Evolutionary conservation across 2,113 vertebrate genomes (phyloP), one percentile per base, ranked within the genome.

Genomic region (Cacatua alba): DNA sequence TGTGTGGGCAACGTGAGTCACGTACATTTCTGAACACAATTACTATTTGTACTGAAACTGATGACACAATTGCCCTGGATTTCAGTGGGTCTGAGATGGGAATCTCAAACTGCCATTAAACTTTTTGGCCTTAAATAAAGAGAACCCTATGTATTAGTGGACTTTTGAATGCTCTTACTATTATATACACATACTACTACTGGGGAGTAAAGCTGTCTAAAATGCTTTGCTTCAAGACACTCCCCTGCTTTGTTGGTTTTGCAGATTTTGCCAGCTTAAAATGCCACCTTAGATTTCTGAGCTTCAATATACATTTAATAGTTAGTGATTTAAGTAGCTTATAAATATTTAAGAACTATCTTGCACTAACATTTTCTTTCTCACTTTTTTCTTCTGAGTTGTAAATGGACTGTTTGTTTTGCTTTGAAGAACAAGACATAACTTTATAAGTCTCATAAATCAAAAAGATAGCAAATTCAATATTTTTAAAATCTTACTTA

Each of bases 151-250:
- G 17, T 2, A 17, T 21, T 31, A 29, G 41, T 4, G 13, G 44
- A 52, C 24, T 86, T 46, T 7, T 10, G 13, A 51, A 67, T n/a
- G 20, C 33, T 25, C 4, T 64, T 33, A 43, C 11, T 6, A 7
- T 33, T 49, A 33, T 8, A 43, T 4, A 31, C 11, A 18, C 1
- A 1, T 9, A 59, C 16, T 16, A 8, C 5, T 5, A 17, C 52
- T 35, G 33, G 17, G 65, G 37, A 71, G 24, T 14, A 78, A 64
- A 78, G 51, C 23, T 41, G 28, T 29, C n/a, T 65, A 25, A 71
- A 82, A 23, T 4, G 9, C 51, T 64, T 63, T 18, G 17, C 24
- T 59, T 46, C 59, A 23, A 35, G 35, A 41, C 11, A 41, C 13
- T 31, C 60, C 25, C 29, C 33, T 35, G 44, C 43, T 29, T 51